Base-by-base conservation (phyloP, 2,888 invertebrate species). In the Caenorhabditis japonica region DNA sequence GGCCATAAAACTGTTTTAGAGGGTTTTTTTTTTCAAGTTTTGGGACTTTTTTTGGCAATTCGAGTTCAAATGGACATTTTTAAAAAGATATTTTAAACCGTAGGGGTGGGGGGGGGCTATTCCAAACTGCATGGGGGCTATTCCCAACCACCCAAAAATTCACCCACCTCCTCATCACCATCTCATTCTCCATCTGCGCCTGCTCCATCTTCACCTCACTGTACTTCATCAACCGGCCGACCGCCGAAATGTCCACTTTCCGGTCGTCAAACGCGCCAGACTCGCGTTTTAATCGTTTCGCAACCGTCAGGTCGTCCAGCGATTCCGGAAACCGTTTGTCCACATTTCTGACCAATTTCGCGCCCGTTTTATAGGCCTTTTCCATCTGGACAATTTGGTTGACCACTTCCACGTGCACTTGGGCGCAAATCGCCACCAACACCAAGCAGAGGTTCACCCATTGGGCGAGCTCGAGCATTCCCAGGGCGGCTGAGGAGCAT, bases 351-450 rank as follows among this genome's bases (percentile, higher is more conserved):
- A 75, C 38, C 15, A 73, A 56, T 5, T 36, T 33, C 5, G 53
- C 38, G 8, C 52, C 30, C 4, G 43, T 47, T 19, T 74, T 64
- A 13, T 68, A 78, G 4, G 55, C 56, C 4, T 59, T 66, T 25
- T 58, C 59, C 27, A 78, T 68, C 8, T 49, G 47, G 2, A 30
- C 13, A 8, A 68, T 7, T 25, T 78, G 78, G 0, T 25, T 23
- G 0, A 71, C 33, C 4, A 64, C 49, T 12, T 61, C 56, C 7
- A 36, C 30, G 51, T 64, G 59, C 15, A 76, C 23, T 27, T 79
- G 66, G 1, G 62, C 62, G 49, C 76, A 79, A 7, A 76, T 34
- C 4, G 71, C 74, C 2, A 79, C 58, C 17, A 76, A 47, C 3
- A 79, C 68, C 1, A 74, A 39, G 2, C 33, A 51, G 2, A 74